Conservation (phyloP, 2,113 vertebrate species). For the Anarhynchus alexandrinus region DNA sequence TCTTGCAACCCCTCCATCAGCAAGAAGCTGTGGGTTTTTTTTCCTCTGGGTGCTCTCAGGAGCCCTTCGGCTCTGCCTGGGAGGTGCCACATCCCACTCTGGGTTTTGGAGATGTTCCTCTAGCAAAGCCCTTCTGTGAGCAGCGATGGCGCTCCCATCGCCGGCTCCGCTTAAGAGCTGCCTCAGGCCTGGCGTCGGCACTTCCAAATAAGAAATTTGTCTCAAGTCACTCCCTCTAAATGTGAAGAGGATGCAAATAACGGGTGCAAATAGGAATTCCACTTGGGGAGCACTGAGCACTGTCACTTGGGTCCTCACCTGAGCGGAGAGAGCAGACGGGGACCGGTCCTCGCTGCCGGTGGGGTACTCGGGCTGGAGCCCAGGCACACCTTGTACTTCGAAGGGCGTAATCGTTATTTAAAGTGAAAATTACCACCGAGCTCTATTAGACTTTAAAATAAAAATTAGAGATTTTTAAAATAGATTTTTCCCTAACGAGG, state of each 20-base stretch:
- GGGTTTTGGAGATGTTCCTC: background rate
- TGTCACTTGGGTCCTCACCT: background rate
- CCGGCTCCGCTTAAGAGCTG: background rate
- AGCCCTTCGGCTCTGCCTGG: background rate
- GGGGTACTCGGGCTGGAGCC: accelerated
- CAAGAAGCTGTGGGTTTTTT: too few species aligned
- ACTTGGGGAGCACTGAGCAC: accelerated
- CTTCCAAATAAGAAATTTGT: background rate
- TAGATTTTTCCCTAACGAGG: conserved; percentile 69
- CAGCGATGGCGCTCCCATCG: background rate
- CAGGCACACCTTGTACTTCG: background rate
- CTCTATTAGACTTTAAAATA: conserved; percentile 54
- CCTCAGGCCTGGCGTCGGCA: background rate
- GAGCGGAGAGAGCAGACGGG: background rate
- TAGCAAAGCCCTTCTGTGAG: background rate
- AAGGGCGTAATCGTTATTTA: conserved; percentile 15
- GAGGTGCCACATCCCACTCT: too few species aligned
- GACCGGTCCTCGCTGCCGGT: accelerated
- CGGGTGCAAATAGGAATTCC: background rate
- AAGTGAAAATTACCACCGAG: conserved; percentile 30
- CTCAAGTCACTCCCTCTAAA: background rate
- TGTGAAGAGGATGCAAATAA: background rate
- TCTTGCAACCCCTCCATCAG: background rate
- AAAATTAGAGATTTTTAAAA: conserved; percentile 57
- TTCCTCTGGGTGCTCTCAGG: background rate